Evolutionary conservation across 2,888 invertebrate genomes (phyloP).

Genomic region (Cordilura impudica): DNA sequence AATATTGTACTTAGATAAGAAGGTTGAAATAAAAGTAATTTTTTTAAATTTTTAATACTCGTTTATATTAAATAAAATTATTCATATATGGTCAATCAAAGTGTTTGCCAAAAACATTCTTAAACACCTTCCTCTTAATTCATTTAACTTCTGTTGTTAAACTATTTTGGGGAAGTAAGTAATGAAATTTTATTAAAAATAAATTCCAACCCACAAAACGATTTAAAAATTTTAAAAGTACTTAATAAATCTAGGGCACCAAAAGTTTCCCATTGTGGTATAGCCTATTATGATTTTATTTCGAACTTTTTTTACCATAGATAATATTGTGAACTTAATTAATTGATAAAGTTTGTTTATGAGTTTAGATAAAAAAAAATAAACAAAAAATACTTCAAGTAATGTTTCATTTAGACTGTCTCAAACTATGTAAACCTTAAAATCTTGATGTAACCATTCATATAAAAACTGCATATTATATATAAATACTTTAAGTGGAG

Average conservation of each 20-base stretch:
- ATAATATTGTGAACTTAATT: constrained; percentile 55
- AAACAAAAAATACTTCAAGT: not conserved
- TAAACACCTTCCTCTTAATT: not conserved
- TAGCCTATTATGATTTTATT: not conserved
- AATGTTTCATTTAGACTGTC: not conserved
- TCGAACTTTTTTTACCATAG: not conserved
- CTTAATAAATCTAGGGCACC: not conserved
- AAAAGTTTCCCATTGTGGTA: not conserved
- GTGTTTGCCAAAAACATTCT: not conserved
- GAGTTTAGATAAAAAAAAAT: constrained; percentile 38
- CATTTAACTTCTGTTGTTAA: not conserved
- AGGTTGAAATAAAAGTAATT: not conserved
- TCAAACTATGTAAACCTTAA: not conserved
- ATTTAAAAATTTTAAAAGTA: not conserved
- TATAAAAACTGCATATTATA: no score
- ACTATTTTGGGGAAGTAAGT: not conserved
- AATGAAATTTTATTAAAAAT: not conserved
- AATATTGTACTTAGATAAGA: not conserved
- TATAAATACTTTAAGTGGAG: no score
- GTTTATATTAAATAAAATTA: no score
- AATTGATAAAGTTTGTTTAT: constrained; percentile 48
- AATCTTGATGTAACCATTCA: not conserved
- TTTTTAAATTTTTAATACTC: no score
- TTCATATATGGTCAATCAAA: no score
- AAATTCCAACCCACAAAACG: not conserved